These are phyloP conservation scores for Struthio camelus DNA, from an alignment of 2,113 vertebrate species.

Conservation along the genomic window DNA sequence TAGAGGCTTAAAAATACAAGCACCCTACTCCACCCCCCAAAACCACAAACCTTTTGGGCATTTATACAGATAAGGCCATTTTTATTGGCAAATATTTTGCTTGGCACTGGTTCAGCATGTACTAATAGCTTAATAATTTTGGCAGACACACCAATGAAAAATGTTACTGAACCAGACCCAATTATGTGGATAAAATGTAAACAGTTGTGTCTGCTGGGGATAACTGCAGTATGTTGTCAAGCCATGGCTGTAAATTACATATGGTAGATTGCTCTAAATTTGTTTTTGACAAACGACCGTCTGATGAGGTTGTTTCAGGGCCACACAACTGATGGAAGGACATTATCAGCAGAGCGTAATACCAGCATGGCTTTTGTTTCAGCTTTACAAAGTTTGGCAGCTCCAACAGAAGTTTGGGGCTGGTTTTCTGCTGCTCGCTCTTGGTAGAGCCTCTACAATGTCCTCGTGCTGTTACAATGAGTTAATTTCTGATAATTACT, in stretches of 20 bases:
- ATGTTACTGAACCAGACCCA: constrained; percentile 51
- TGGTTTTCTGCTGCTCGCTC: neutral
- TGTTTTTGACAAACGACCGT: constrained; percentile 27
- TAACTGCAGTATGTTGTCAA: constrained; percentile 38
- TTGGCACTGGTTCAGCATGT: constrained; percentile 9
- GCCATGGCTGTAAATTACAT: constrained; percentile 24
- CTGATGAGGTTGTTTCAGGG: constrained; percentile 42
- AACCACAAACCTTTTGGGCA: constrained; percentile 50
- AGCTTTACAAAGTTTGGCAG: neutral
- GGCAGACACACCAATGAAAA: constrained; percentile 49
- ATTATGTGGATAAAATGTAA: constrained; percentile 51
- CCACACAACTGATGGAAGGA: neutral
- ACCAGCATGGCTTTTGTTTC: constrained; percentile 10
- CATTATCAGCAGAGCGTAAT: neutral
- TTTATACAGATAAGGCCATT: constrained; percentile 51
- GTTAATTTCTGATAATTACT: neutral
- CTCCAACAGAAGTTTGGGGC: neutral
- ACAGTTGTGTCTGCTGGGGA: constrained; percentile 48
- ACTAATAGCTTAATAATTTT: constrained; percentile 53
- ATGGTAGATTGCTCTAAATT: constrained; percentile 38
- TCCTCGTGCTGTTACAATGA: neutral
- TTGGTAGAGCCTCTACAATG: neutral
- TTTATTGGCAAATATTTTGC: constrained; percentile 42
- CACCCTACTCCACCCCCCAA: neutral
- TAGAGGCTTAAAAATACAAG: neutral